Conservation (phyloP, 2,888 invertebrate species). For the Drosophila putrida region DNA sequence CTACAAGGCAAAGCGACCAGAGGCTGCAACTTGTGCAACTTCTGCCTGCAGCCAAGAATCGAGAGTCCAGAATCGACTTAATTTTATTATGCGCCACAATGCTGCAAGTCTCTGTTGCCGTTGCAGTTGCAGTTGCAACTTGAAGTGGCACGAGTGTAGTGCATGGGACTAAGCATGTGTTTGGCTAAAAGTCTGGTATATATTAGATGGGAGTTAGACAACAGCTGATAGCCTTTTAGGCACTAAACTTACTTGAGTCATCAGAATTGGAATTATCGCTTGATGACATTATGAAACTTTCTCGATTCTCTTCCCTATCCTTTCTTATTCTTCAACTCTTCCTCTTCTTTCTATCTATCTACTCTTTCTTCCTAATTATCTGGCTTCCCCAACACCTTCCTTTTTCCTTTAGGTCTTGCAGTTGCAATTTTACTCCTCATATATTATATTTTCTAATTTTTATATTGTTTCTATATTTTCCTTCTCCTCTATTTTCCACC, state of each 20-base stretch:
- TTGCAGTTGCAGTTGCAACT: slow-evolving; percentile 9
- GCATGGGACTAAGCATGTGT: not conserved
- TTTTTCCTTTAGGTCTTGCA: no score
- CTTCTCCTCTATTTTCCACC: not conserved
- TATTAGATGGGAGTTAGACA: slow-evolving; percentile 74
- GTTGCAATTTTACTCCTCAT: no score
- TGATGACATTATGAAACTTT: slow-evolving; percentile 68
- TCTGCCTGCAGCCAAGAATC: slow-evolving; percentile 35
- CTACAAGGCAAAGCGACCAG: slow-evolving; percentile 28
- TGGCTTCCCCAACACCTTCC: no score
- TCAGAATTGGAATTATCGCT: slow-evolving; percentile 63
- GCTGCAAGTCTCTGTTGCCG: slow-evolving; percentile 11
- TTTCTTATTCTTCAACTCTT: not conserved
- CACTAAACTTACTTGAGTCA: slow-evolving; percentile 60
- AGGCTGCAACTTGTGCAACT: slow-evolving; percentile 46
- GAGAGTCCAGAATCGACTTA: slow-evolving; percentile 54
- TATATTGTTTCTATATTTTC: not conserved
- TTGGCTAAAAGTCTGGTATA: slow-evolving; percentile 8
- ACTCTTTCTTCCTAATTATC: no score
- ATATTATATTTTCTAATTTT: no score
- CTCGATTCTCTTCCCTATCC: not conserved
- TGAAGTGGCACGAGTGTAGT: not conserved
- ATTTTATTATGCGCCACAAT: slow-evolving; percentile 61
- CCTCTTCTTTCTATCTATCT: not conserved
- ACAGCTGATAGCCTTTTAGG: slow-evolving; percentile 65